These are phyloP conservation scores for Limnodromus scolopaceus DNA, from an alignment of 2,797 vertebrate species.

Conservation along the genomic window DNA sequence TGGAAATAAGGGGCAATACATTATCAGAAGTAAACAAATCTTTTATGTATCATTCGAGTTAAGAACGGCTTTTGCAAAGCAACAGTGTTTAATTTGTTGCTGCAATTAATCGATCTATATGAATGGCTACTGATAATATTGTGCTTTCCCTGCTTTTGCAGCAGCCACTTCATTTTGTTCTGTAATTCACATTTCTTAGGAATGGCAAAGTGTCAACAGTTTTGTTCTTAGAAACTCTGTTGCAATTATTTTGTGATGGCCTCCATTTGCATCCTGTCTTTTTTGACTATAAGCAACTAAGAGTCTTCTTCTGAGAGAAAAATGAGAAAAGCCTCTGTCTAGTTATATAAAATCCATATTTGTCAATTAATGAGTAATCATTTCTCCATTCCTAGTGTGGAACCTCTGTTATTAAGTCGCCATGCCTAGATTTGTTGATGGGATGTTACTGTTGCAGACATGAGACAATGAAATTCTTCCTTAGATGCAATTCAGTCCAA, in stretches of 20 bases:
- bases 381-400: neutral
- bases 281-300: neutral
- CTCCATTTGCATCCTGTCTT: neutral
- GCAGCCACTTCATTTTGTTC: neutral
- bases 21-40: neutral
- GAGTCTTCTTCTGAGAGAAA: neutral
- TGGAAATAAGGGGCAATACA: neutral
- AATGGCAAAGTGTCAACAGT: neutral
- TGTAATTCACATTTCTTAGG: neutral
- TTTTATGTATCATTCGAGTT: neutral
- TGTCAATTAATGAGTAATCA: neutral
- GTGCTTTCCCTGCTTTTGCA: neutral
- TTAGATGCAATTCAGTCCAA: neutral
- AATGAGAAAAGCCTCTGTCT: neutral
- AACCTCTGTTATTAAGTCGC: neutral
- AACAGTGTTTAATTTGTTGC: neutral
- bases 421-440: neutral
- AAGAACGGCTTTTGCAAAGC: neutral
- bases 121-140: neutral
- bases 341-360: neutral
- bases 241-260: neutral
- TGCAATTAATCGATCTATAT: conserved; percentile 2
- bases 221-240: neutral
- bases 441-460: neutral
- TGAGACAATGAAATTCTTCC: neutral